Base-by-base conservation (phyloP, 2,797 vertebrate species). In the Chaetodon trifasciatus region DNA sequence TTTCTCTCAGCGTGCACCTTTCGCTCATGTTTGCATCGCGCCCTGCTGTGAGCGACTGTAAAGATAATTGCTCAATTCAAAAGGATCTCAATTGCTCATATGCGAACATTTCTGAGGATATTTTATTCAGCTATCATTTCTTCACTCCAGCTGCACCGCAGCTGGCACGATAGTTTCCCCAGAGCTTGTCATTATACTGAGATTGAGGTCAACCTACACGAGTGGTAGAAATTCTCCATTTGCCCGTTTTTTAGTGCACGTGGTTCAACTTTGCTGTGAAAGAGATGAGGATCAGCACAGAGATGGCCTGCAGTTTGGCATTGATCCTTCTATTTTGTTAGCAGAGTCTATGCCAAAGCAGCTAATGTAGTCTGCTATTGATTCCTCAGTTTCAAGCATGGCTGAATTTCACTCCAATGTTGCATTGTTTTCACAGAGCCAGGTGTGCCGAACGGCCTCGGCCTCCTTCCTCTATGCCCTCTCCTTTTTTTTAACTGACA, bases 301-400 rank as follows among this genome's bases (percentile, higher is more conserved):
- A 82, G 78, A 75, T 77, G 86, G 55, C 82, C 81, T 71, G 76
- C 82, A 89, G 90, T 89, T 92, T 86, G 88, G 70, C 93, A 93
- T 94, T 87, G 90, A 94, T 93, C 91, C 84, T 53, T 83, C 64
- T 61, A 71, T 84, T 90, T 90, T 89, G 79, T 87, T 87, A 65
- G 83, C 47, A 70, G 83, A 79, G 81, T 86, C 86, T 78, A 86
- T 90, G 90, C 92, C 93, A 93, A 90, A 92, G 89, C 89, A 89
- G 79, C 92, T 94, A 93, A 94, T 93, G 91, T 87, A 90, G 91
- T 92, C 88, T 76, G 85, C 80, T 94, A 95, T 95, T 61, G 92
- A 94, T 93, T 88, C 49, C 57, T 21, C 61, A 61, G 78, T 93
- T 94, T 93, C 81, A 86, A 72, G 91, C 90, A 87, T 83, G 88